phyloP scores from a whole-genome alignment of 2,797 vertebrate genomes.

The Argentina silus region DNA sequence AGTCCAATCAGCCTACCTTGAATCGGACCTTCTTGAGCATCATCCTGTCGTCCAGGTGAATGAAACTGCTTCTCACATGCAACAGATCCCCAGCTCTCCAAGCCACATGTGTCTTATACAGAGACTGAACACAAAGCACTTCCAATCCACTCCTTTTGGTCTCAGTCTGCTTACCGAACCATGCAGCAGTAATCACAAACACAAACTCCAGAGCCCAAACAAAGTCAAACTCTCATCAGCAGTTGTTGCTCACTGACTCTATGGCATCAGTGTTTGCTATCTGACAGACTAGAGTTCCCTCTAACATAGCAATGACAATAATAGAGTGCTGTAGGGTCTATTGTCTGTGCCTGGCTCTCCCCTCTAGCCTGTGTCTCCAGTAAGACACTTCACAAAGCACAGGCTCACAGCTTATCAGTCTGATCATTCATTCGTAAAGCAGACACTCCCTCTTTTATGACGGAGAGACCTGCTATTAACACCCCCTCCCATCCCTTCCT shows the following conservation, averaged over 20 bases:
- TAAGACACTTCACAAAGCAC: constrained; percentile 61
- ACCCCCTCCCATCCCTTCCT: constrained; percentile 28
- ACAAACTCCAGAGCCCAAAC: not conserved
- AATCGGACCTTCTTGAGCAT: constrained; percentile 80
- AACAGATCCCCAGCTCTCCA: not conserved
- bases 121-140: not conserved
- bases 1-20: constrained; percentile 63
- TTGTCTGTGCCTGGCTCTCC: constrained; percentile 32
- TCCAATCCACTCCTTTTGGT: not conserved
- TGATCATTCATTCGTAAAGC: constrained; percentile 74
- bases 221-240: constrained; percentile 7
- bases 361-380: constrained; percentile 57
- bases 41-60: constrained; percentile 43
- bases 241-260: not conserved
- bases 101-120: not conserved
- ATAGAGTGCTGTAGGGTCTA: constrained; percentile 51
- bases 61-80: not conserved
- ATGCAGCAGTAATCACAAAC: not conserved
- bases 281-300: constrained; percentile 11
- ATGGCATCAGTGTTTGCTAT: not conserved
- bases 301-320: constrained; percentile 53
- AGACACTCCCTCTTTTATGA: constrained; percentile 77
- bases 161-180: not conserved
- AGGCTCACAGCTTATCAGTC: constrained; percentile 65
- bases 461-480: constrained; percentile 65